Percentiles rank a stretch among this genome's conserved stretches.
Evolutionary conservation across 2,888 invertebrate species (phyloP).

Genomic region (Plagodis pulveraria): DNA sequence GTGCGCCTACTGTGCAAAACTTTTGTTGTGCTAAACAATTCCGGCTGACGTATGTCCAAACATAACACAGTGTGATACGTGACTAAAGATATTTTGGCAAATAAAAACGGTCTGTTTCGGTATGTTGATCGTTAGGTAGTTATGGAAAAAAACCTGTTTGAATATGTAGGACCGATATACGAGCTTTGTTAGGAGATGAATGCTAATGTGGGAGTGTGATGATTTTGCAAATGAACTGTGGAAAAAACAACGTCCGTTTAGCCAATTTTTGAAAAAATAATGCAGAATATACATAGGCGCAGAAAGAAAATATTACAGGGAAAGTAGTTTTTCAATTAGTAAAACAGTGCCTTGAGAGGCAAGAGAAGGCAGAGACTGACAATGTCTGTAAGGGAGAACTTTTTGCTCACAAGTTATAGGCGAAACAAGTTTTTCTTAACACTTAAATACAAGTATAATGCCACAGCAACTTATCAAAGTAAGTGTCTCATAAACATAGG

Average conservation of each 20-base stretch:
- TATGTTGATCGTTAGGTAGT: not conserved
- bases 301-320: too few species aligned
- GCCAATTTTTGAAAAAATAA: not conserved
- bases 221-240: conserved; percentile 18
- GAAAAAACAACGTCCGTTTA: conserved; percentile 3
- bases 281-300: not conserved
- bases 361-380: too few species aligned
- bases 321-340: too few species aligned
- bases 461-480: too few species aligned
- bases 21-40: conserved; percentile 22
- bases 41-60: conserved; percentile 27
- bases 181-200: conserved; percentile 5
- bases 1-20: not conserved
- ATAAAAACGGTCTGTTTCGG: conserved; percentile 13
- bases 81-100: conserved; percentile 22
- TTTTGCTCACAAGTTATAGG: too few species aligned
- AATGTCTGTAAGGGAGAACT: too few species aligned
- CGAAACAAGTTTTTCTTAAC: too few species aligned
- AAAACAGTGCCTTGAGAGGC: too few species aligned
- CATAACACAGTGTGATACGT: conserved; percentile 18
- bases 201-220: conserved; percentile 21
- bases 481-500: too few species aligned
- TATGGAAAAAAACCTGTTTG: conserved; percentile 20
- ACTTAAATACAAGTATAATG: too few species aligned
- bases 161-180: not conserved